Evolutionary conservation across 2,113 vertebrate species (phyloP).

Genomic region (Grantiella picta): DNA sequence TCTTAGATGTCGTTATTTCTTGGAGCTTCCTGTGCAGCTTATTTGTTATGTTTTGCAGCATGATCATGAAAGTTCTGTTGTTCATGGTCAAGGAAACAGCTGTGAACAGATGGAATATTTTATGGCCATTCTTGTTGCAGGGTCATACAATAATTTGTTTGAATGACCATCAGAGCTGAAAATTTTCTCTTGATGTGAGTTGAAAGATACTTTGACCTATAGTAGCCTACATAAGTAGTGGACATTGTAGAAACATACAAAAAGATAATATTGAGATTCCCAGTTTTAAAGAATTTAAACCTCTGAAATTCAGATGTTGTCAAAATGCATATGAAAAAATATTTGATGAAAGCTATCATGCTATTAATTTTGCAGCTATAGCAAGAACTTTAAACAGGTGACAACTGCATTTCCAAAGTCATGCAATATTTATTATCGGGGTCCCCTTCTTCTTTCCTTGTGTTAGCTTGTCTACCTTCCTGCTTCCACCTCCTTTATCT

Average conservation of each 20-base stretch:
- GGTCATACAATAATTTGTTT: not conserved
- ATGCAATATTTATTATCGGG: not conserved
- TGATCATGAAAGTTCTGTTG: not conserved
- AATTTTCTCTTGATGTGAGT: not conserved
- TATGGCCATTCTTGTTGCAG: not conserved
- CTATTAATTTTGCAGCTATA: not conserved
- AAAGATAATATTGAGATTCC: not conserved
- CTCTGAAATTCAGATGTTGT: not conserved
- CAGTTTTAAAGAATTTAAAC: conserved; percentile 32
- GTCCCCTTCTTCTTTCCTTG: not conserved
- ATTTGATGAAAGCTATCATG: not conserved
- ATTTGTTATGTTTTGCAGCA: not conserved
- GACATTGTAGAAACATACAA: not conserved
- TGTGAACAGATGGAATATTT: not conserved
- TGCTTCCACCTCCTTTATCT: not conserved
- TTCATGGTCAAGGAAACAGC: not conserved
- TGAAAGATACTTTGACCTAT: not conserved
- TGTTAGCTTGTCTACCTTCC: not conserved
- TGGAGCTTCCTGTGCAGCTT: not conserved
- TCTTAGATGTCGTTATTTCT: not conserved
- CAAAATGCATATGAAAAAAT: not conserved
- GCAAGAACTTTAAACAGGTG: not conserved
- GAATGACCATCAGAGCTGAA: not conserved
- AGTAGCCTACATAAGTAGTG: not conserved
- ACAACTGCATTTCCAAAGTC: not conserved